Evolutionary conservation across 2,797 vertebrate genomes (phyloP).

Genomic region (Linurgus olivaceus): DNA sequence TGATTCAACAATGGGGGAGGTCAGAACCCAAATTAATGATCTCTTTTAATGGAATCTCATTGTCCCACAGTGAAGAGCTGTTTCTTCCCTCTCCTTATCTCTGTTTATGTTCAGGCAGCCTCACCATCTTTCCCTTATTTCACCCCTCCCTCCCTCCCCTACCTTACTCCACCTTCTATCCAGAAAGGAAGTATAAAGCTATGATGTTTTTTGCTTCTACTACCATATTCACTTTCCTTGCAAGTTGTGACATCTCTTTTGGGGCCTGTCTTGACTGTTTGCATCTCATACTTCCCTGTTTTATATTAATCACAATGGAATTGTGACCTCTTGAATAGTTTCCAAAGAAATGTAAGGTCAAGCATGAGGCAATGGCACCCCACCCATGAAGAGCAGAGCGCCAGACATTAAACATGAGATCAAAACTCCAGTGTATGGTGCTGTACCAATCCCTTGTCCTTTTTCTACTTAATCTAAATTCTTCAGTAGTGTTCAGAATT

Average conservation of each 20-base stretch:
- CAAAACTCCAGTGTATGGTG: not conserved
- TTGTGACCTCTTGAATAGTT: not conserved
- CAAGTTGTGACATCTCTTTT: not conserved
- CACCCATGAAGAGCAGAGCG: not conserved
- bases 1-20: not conserved
- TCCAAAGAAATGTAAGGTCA: not conserved
- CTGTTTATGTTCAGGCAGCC: not conserved
- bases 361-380: not conserved
- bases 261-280: not conserved
- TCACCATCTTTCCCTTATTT: not conserved
- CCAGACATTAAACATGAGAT: not conserved
- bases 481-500: not conserved
- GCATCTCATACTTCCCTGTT: not conserved
- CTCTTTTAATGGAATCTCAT: not conserved
- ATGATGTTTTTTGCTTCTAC: not conserved
- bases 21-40: not conserved
- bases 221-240: not conserved
- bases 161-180: not conserved
- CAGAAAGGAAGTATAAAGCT: not conserved
- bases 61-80: not conserved
- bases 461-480: not conserved
- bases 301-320: not conserved
- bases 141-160: not conserved
- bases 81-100: not conserved
- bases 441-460: not conserved